phyloP scores from a whole-genome alignment of 2,888 invertebrate genomes.

The Drosophila flavopinicola region DNA sequence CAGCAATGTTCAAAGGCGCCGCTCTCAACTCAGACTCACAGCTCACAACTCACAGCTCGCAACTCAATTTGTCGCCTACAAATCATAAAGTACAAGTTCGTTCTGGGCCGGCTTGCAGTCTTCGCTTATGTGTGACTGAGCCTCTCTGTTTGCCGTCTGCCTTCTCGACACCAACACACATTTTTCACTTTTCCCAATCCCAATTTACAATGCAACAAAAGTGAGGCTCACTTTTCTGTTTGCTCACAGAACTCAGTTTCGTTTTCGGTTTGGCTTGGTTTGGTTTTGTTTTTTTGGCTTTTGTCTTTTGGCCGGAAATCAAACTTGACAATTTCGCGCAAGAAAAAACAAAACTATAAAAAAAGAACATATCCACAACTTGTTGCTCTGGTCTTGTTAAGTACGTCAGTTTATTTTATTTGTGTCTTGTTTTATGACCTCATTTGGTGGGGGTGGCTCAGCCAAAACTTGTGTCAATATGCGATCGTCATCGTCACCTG shows the following conservation, averaged over 20 bases:
- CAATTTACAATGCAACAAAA: constrained; percentile 26
- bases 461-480: constrained; percentile 58
- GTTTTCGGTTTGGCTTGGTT: constrained; percentile 27
- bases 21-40: constrained; percentile 21
- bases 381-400: constrained; percentile 30
- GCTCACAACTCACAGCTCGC: constrained; percentile 32
- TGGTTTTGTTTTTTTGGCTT: not conserved
- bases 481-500: constrained; percentile 68
- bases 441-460: constrained; percentile 68
- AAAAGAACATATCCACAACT: constrained; percentile 38
- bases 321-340: constrained; percentile 52
- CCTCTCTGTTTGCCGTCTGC: constrained; percentile 36
- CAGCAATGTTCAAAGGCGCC: constrained; percentile 49
- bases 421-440: constrained; percentile 55
- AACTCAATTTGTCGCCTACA: constrained; percentile 82
- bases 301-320: constrained; percentile 56
- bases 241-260: constrained; percentile 33
- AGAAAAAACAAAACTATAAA: constrained; percentile 2
- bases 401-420: constrained; percentile 48
- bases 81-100: constrained; percentile 50
- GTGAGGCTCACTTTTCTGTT: constrained; percentile 35
- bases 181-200: constrained; percentile 73
- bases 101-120: too few relatives aligned
- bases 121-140: not conserved
- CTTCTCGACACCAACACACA: constrained; percentile 45